Evolutionary conservation across 1,140 invertebrate genomes (phyloP), one percentile per base, ranked within the genome.

Genomic region (Lucilia cuprina): DNA sequence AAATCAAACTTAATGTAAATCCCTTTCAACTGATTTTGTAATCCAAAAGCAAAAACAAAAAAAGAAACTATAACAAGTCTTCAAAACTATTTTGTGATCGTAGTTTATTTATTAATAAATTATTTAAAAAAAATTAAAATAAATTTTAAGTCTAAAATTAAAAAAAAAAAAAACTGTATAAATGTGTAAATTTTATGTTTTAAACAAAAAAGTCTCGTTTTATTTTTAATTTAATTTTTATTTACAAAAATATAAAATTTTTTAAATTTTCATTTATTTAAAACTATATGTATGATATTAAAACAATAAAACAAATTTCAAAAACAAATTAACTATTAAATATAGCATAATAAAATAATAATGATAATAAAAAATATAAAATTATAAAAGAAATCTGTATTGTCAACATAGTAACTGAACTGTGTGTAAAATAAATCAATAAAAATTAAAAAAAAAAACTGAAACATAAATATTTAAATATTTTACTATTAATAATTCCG

Each of bases 51-150:
- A 41, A 41, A 41, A 55, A 55, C 17, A 55, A 55, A 55, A 55
- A 55, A 55, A 25, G 19, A 70, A 70, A 10, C 65, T 21, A n/a
- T 60, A 60, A 60, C 55, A 80, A 80, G 77, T 80, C 77, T 80
- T 80, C 77, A 80, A 50, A 80, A 80, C 77, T 80, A 80, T 80
- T 80, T 80, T 80, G 77, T 80, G 77, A 80, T 80, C 77, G 77
- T 80, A 80, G 77, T 80, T 80, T 80, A 80, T 80, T 80, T 80
- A 80, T 80, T 41, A 80, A 50, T 50, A 80, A 80, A 50, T 80
- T 80, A 80, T 80, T 80, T 80, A 47, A 78, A 80, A 50, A 1
- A 49, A 50, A 50, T n/a, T 47, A 41, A 80, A 25, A 49, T 49
- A 77, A 70, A 70, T 70, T 70, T 70, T 41, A 77, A 80, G 75